Base-by-base conservation (phyloP, 2,113 vertebrate species). In the Corvus cornix region DNA sequence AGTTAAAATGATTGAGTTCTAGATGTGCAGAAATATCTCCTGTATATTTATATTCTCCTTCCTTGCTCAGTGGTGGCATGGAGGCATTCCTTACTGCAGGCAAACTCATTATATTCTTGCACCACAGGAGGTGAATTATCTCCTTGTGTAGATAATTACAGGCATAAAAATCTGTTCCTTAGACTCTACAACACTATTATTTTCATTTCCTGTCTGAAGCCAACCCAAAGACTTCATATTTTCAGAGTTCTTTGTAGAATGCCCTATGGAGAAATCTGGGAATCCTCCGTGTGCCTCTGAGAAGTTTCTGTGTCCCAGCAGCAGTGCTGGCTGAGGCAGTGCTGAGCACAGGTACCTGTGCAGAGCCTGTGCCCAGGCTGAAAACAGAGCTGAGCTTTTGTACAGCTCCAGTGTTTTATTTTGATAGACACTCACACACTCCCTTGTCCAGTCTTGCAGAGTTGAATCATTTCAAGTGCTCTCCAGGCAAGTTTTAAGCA, bases 221-320 rank as follows among this genome's bases (percentile, higher is more conserved):
- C 17, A 58, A 64, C 28, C 13, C n/a, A 69, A 55, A 80, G 58
- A 44, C 3, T 46, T 63, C 4, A 68, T 2, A 4, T 64, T 68
- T 90, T 56, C 86, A 26, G 59, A 49, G n/a, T 31, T 49, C 21
- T 84, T 49, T 66, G 58, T 49, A 28, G 21, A 21, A 30, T 43
- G 27, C 24, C 27, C 3, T 39, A 4, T n/a, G 39, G 30, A 68
- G 30, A 64, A 73, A 35, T 13, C 9, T 26, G 17, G 28, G 79
- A 39, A 37, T 60, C 7, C 26, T 68, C 5, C 0, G 0, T 30
- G 11, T 59, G 48, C 13, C 28, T 67, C 56, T 27, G 23, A 46
- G 73, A 37, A 43, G 74, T 13, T 24, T 37, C 28, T 18, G n/a
- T 81, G 52, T 43, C 16, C 15, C 16, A 15, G 63, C 18, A 53